Evolutionary conservation across 2,113 vertebrate genomes (phyloP), one percentile per base, ranked within the genome.

Genomic region (Romanogobio albipinnatus): DNA sequence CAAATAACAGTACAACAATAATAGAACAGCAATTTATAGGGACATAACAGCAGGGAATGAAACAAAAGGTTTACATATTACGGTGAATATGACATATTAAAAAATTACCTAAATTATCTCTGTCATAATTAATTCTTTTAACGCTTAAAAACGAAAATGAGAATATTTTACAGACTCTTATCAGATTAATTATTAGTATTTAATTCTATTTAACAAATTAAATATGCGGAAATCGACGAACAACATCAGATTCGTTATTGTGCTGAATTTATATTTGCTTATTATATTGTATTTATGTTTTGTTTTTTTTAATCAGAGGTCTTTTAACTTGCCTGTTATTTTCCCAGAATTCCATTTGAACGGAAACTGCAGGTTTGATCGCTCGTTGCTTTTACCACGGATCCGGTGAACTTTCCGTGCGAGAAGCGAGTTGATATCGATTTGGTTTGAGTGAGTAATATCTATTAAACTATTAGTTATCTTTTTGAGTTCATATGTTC

Each of bases 351-450:
- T 73, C 86, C 74, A 56, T 70, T 87, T 71, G n/a, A 71, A 77
- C 77, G 86, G 86, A 87, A 84, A 53, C 66, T 10, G 49, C 1
- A 5, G 74, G 24, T 39, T 76, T 45, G 77, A 51, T 49, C 51
- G 47, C 74, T 84, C 83, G 83, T 70, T 70, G 76, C 78, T 87
- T 84, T 84, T 19, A 82, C 66, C 39, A 74, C 77, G 76, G 68
- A 61, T 87, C 86, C 86, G 86, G 86, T 86, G 81, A 47, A 87
- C 59, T 84, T 84, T 82, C 59, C 83, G 71, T 81, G 47, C 24
- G 86, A 56, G 84, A 76, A 62, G 51, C 58, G 77, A 77, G 39
- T 84, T 71, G 68, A 45, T 74, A 56, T 58, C 47, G 76, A 81
- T 74, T 64, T 85, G 76, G 61, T 74, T 64, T 82, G 59, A 47